Evolutionary conservation across 2,888 invertebrate genomes (phyloP).

Genomic region (Drosophila subsilvestris): DNA sequence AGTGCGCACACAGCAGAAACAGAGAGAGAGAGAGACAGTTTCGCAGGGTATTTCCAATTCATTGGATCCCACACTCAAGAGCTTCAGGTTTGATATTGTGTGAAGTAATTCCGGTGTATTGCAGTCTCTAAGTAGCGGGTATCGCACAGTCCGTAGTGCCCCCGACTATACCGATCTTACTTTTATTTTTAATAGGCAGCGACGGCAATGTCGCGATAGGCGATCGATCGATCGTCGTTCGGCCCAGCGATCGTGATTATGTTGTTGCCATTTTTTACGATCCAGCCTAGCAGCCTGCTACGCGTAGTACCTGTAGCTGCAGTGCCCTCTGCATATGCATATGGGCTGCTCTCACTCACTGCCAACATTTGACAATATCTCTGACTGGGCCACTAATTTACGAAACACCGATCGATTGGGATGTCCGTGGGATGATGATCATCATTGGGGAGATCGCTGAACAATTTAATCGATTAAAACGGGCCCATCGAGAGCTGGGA

Average conservation of each 20-base stretch:
- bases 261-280: conserved; percentile 73
- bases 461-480: conserved; percentile 79
- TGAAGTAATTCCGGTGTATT: too few species aligned
- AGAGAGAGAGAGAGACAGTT: neutral
- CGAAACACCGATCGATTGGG: conserved; percentile 64
- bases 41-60: neutral
- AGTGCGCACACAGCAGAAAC: conserved; percentile 1
- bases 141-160: neutral
- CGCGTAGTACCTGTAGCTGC: conserved; percentile 25
- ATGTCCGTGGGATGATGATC: neutral
- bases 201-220: conserved; percentile 53
- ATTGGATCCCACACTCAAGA: too few species aligned
- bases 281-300: conserved; percentile 62
- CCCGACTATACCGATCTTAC: neutral
- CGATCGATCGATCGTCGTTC: conserved; percentile 47
- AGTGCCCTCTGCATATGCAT: conserved; percentile 13
- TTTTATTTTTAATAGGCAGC: conserved; percentile 60
- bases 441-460: conserved; percentile 17
- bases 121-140: too few species aligned
- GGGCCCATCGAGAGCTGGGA: neutral
- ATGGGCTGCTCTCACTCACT: conserved; percentile 20
- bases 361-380: conserved; percentile 34
- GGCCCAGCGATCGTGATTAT: conserved; percentile 62
- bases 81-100: too few species aligned
- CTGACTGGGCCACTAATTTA: conserved; percentile 69